phyloP scores from a whole-genome alignment of 2,113 vertebrate species.

The Sebastes fasciatus region DNA sequence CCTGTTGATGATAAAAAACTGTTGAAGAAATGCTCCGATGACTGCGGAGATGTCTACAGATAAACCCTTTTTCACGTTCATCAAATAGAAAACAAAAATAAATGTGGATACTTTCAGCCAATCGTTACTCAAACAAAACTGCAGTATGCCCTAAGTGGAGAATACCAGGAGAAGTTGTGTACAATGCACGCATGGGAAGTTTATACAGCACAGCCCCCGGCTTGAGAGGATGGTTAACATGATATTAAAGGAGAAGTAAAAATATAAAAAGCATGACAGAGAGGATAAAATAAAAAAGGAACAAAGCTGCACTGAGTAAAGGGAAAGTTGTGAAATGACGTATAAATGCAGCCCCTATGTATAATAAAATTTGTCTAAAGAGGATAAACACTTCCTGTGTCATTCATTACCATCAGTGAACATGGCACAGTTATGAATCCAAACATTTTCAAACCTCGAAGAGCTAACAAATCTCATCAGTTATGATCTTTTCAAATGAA shows the following conservation, averaged over 20 bases:
- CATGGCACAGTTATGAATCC: neutral
- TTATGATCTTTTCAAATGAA: conserved; percentile 42
- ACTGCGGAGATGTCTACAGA: neutral
- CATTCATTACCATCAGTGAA: neutral
- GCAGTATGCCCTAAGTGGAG: neutral
- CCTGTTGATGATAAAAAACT: conserved; percentile 26
- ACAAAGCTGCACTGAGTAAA: neutral
- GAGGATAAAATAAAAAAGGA: conserved; percentile 41
- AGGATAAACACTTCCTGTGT: neutral
- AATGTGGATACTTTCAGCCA: conserved; percentile 19
- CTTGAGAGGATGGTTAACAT: neutral
- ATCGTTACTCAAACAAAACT: neutral
- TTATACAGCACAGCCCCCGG: neutral
- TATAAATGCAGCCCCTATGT: neutral
- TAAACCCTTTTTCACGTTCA: neutral
- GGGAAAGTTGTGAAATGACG: conserved; percentile 30
- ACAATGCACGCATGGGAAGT: conserved; percentile 20
- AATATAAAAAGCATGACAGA: neutral
- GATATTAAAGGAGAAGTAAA: conserved; percentile 47
- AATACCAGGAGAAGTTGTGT: conserved; percentile 13
- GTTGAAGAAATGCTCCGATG: neutral
- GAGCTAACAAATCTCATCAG: conserved; percentile 9
- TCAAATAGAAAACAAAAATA: conserved; percentile 11
- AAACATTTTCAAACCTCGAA: conserved; percentile 7
- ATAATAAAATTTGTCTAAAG: neutral